Percentiles rank a stretch among this genome's conserved stretches.
phyloP scores from a whole-genome alignment of 2,113 vertebrate species.

The Salvelinus sp. region DNA sequence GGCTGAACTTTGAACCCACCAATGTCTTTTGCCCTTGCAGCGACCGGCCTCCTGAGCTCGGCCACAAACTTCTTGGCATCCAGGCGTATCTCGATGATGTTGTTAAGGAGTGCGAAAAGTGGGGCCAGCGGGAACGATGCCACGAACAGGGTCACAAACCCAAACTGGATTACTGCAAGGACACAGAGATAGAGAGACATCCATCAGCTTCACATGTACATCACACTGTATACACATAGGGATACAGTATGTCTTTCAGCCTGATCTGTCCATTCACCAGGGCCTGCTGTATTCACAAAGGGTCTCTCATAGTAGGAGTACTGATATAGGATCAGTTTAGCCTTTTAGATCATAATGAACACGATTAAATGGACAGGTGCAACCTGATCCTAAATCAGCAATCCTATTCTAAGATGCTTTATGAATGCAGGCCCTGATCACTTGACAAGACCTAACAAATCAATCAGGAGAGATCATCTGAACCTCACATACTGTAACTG shows the following conservation, averaged over 20 bases:
- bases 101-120: constrained; percentile 94
- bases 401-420: no score
- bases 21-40: constrained; percentile 95
- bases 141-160: constrained; percentile 97
- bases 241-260: no score
- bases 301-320: no score
- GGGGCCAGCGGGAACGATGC: constrained; percentile 96
- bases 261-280: no score
- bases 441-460: neutral
- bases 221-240: no score
- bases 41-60: constrained; percentile 90
- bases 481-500: neutral
- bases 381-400: no score
- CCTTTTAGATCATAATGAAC: no score
- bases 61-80: constrained; percentile 96
- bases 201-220: neutral
- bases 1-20: constrained; percentile 76
- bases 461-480: neutral
- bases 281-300: no score
- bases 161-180: constrained; percentile 94
- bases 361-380: no score
- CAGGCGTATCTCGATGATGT: constrained; percentile 97
- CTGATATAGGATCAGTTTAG: neutral
- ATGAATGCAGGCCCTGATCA: no score
- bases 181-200: constrained; percentile 13